A percentile compares a stretch with the other conserved stretches of the same genome.
These are phyloP conservation scores for Galerucella calmariensis DNA, from an alignment of 2,888 invertebrate species.

Conservation along the genomic window DNA sequence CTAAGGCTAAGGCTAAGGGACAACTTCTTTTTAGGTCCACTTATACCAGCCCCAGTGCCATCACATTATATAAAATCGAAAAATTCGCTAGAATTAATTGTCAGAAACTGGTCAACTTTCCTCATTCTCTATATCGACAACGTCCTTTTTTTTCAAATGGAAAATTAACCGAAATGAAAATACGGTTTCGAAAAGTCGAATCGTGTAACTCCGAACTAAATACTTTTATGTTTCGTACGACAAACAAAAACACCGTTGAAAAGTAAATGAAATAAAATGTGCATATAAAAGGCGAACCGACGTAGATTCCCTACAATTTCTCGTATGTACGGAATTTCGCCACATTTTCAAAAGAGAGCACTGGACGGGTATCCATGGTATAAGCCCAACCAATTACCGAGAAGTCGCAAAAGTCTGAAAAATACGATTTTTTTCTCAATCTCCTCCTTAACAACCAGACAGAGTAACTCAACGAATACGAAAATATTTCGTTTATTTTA, in stretches of 20 bases:
- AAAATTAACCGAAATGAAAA: slow-evolving; percentile 13
- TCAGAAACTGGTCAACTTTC: neutral
- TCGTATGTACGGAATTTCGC: slow-evolving; percentile 41
- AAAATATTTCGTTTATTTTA: slow-evolving; percentile 21
- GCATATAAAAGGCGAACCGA: slow-evolving; percentile 13
- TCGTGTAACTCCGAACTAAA: neutral
- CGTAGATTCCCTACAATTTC: slow-evolving; percentile 42
- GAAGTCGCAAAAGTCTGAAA: slow-evolving; percentile 41
- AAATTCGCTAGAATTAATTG: neutral
- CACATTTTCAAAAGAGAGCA: slow-evolving; percentile 45
- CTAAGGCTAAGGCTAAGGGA: no score
- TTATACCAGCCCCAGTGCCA: no score
- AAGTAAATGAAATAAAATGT: neutral
- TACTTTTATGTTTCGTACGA: slow-evolving; percentile 1
- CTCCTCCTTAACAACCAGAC: slow-evolving; percentile 20
- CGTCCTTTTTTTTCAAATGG: neutral
- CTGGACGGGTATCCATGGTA: slow-evolving; percentile 46
- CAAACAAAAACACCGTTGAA: neutral
- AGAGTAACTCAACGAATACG: slow-evolving; percentile 9
- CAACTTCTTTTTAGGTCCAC: no score
- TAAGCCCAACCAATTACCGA: slow-evolving; percentile 40
- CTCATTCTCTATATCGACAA: neutral
- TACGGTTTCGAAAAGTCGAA: slow-evolving; percentile 2
- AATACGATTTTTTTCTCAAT: slow-evolving; percentile 25
- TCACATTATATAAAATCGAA: no score